Evolutionary conservation across 2,113 vertebrate species (phyloP).

Genomic region (Ivindomyrus marchei): DNA sequence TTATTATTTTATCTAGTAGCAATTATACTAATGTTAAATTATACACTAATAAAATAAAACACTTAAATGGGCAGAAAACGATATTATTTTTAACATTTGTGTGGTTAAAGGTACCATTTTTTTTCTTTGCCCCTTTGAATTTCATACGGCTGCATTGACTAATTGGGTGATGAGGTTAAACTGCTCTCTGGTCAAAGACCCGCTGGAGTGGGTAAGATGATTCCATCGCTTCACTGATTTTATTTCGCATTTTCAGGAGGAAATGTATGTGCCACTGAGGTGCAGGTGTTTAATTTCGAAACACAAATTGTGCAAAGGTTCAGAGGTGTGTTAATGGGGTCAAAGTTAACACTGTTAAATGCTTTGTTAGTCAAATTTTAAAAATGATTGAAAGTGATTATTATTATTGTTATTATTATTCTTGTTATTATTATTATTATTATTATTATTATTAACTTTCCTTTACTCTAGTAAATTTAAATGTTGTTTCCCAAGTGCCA

Average conservation of each 20-base stretch:
- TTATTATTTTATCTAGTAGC: background rate
- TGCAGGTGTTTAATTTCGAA: background rate
- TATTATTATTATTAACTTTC: background rate
- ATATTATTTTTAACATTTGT: background rate
- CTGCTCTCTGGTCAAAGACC: background rate
- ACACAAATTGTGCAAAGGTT: slow-evolving; percentile 19
- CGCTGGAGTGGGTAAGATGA: background rate
- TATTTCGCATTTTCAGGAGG: background rate
- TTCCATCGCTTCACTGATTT: background rate
- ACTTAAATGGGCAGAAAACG: background rate
- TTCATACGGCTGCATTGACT: background rate
- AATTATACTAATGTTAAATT: background rate
- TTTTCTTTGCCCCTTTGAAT: background rate
- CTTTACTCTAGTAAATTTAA: background rate
- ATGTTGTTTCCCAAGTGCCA: background rate
- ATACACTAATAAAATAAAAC: background rate
- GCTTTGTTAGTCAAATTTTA: background rate
- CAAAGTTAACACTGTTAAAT: background rate
- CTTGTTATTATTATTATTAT: background rate
- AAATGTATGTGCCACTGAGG: background rate
- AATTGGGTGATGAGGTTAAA: background rate
- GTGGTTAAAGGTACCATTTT: background rate
- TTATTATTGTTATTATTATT: background rate
- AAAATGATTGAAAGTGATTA: background rate
- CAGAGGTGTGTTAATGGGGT: slow-evolving; percentile 48